Evolutionary conservation across 1,140 invertebrate genomes (phyloP), one percentile per base, ranked within the genome.

Genomic region (Magallana ariakensis): DNA sequence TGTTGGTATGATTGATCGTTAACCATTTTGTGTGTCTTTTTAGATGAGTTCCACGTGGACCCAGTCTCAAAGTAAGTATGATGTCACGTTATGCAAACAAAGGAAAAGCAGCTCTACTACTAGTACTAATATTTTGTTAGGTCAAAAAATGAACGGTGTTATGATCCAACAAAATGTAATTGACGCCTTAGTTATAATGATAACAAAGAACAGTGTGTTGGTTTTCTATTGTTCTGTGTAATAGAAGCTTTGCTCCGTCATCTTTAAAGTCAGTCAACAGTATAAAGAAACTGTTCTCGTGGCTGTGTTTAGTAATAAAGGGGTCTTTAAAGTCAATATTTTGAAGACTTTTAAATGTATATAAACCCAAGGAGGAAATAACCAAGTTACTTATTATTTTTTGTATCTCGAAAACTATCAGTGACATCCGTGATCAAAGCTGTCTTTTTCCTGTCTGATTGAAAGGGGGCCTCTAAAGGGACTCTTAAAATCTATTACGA

Each of bases 31-130:
- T 46, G 33, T 46, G 33, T 46, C 2, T 46, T 85, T 85, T 70
- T 33, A 75, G 22, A 56, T 26, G 84, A 85, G 22, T 75, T 85
- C 60, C 66, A 80, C 13, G 53, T 85, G 22, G 84, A 85, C 33
- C 84, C 84, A 57, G 84, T 85, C 57, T 85, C 84, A 22, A 85
- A 85, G 84, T 85, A 85, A 85, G 84, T 85, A 85, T 10, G 11
- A 22, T 85, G 1, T 75, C 46, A 75, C 7, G 33, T 85, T 56
- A 80, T 75, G 22, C 66, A 75, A 75, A 75, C 10, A 4, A 75
- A 75, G 22, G 66, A 75, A 10, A 11, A 75, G 26, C 22, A 19
- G 46, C 19, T 55, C 54, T 82, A 56, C 54, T n/a, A 13, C 11
- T 82, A 55, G 33, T n/a, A 56, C 46, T 54, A 55, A 54, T 55